A percentile compares a stretch with the other conserved stretches of the same genome.
Conservation (phyloP, 2,797 vertebrate genomes). For the Mustela erminea region DNA sequence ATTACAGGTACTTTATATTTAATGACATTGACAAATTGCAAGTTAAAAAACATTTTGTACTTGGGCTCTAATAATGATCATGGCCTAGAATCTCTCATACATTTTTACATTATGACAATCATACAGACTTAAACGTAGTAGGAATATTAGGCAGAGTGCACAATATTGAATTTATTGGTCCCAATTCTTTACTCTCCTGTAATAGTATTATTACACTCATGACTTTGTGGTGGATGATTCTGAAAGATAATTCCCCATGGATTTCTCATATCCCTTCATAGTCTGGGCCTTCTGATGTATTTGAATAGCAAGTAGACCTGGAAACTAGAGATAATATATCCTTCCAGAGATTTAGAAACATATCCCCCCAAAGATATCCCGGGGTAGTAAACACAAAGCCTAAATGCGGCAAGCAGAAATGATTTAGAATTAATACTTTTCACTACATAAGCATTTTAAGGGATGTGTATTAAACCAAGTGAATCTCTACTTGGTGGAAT, state of each 20-base stretch:
- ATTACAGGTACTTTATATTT: not conserved
- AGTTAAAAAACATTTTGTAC: not conserved
- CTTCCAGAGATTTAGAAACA: not conserved
- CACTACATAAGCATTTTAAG: not conserved
- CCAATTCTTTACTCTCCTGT: not conserved
- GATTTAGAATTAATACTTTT: conserved; percentile 33
- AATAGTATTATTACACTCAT: not conserved
- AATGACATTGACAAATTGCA: not conserved
- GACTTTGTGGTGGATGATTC: not conserved
- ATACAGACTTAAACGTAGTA: not conserved
- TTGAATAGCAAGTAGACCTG: not conserved
- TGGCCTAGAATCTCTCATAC: not conserved
- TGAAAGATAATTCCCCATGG: not conserved
- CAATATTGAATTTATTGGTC: not conserved
- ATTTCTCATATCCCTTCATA: not conserved
- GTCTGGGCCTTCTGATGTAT: not conserved
- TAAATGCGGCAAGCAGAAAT: not conserved
- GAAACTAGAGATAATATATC: not conserved
- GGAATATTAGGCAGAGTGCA: not conserved
- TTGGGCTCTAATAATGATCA: conserved; percentile 14
- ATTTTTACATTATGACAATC: not conserved
- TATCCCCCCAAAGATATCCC: not conserved
- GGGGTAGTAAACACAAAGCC: not conserved
- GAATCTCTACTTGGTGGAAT: not conserved
- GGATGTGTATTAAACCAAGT: not conserved